phyloP scores from a whole-genome alignment of 2,113 vertebrate species.

The Eupsittula cactorum region DNA sequence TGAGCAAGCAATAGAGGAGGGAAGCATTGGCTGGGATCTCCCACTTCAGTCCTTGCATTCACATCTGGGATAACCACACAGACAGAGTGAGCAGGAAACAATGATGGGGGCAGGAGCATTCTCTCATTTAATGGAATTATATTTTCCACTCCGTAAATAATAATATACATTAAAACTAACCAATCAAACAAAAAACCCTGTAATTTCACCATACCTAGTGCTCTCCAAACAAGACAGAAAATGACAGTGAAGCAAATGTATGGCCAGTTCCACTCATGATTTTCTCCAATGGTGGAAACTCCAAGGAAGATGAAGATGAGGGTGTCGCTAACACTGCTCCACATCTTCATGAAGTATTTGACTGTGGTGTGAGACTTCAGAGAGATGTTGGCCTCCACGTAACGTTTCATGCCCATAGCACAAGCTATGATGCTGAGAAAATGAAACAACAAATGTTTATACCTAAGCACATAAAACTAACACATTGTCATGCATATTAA shows the following conservation, averaged over 20 bases:
- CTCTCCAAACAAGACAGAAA: conserved; percentile 84
- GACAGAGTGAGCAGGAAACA: neutral
- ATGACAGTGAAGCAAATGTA: conserved; percentile 82
- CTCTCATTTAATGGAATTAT: neutral
- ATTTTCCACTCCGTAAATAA: neutral
- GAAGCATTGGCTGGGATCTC: neutral
- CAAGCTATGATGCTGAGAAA: conserved; percentile 80
- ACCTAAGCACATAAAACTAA: neutral
- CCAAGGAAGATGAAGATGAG: conserved; percentile 87
- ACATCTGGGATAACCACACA: neutral
- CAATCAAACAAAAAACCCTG: neutral
- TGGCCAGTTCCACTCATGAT: conserved; percentile 84
- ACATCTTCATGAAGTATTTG: conserved; percentile 89
- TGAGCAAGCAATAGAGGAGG: neutral
- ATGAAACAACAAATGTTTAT: neutral
- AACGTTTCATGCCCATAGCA: conserved; percentile 85
- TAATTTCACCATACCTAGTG: conserved; percentile 67
- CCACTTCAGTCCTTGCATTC: neutral
- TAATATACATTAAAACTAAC: neutral
- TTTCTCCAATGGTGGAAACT: conserved; percentile 82
- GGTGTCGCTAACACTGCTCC: conserved; percentile 84
- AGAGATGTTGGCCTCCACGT: conserved; percentile 84
- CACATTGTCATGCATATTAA: too few relatives aligned
- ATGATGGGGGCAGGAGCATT: neutral
- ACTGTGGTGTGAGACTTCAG: conserved; percentile 84